Evolutionary conservation across 2,797 vertebrate genomes (phyloP).

Genomic region (Coccyzus lansbergi): DNA sequence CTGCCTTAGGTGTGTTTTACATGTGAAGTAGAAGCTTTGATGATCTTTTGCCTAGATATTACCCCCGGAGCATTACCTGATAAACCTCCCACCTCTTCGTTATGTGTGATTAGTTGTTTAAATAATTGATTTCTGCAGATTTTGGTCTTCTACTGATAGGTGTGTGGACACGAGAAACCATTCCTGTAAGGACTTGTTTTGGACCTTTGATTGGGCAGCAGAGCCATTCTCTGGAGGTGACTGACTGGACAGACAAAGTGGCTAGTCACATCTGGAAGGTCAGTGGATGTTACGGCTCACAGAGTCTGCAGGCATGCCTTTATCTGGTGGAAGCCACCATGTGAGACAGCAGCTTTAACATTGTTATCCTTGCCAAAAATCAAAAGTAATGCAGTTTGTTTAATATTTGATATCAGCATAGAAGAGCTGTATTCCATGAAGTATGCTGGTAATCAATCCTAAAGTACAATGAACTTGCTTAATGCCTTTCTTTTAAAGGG

Average conservation of each 20-base stretch:
- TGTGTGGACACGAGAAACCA: constrained; percentile 90
- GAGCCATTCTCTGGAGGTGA: constrained; percentile 92
- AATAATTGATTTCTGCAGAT: constrained; percentile 39
- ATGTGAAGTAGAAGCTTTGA: constrained; percentile 43
- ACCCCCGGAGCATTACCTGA: neutral
- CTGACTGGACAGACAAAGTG: constrained; percentile 94
- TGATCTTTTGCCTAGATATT: constrained; percentile 46
- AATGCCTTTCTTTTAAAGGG: neutral
- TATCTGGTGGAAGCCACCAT: neutral
- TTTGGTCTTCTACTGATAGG: constrained; percentile 76
- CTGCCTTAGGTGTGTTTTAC: constrained; percentile 41
- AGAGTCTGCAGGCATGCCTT: neutral
- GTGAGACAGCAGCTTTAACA: neutral
- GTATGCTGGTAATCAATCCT: neutral
- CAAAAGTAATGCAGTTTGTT: neutral
- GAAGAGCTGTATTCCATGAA: neutral
- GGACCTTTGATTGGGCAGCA: constrained; percentile 96
- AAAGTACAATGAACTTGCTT: neutral
- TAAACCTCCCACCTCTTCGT: neutral
- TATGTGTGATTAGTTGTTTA: neutral
- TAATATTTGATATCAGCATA: neutral
- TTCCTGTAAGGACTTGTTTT: constrained; percentile 94
- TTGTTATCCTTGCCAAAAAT: neutral
- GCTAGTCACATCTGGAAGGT: constrained; percentile 97
- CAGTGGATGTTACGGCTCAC: neutral